Percentiles rank a stretch among this genome's conserved stretches.
These are phyloP conservation scores for Paratrypauchen microcephalus DNA, from an alignment of 2,797 vertebrate genomes.

Conservation along the genomic window DNA sequence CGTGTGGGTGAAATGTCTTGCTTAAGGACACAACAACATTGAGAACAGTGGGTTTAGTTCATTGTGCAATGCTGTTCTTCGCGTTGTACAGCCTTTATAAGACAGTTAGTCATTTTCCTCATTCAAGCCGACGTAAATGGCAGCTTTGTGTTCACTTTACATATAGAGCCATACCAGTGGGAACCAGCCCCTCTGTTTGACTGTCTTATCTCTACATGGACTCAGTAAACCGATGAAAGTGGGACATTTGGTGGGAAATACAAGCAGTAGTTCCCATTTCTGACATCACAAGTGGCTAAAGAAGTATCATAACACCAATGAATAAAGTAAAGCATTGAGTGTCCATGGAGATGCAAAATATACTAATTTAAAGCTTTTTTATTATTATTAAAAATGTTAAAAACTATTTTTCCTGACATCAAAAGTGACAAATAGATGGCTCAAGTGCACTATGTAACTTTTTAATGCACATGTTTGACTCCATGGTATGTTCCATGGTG, in stretches of 20 bases:
- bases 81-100: not conserved
- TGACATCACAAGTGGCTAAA: not conserved
- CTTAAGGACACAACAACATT: not conserved
- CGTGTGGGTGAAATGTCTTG: not conserved
- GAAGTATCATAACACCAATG: too few species aligned
- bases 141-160: not conserved
- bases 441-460: too few species aligned
- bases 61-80: not conserved
- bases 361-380: too few species aligned
- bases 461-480: too few species aligned
- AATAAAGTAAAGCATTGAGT: too few species aligned
- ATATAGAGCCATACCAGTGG: not conserved
- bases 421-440: too few species aligned
- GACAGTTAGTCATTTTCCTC: not conserved
- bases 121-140: not conserved
- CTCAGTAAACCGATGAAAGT: constrained; percentile 1
- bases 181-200: constrained; percentile 4
- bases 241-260: constrained; percentile 7
- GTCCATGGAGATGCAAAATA: too few species aligned
- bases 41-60: not conserved
- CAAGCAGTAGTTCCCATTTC: not conserved
- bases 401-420: not conserved
- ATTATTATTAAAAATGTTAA: too few species aligned
- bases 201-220: not conserved
- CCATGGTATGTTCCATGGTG: too few species aligned